Percentiles rank a stretch among this genome's conserved stretches.
phyloP scores from a whole-genome alignment of 2,113 vertebrate species.

The Sander lucioperca region DNA sequence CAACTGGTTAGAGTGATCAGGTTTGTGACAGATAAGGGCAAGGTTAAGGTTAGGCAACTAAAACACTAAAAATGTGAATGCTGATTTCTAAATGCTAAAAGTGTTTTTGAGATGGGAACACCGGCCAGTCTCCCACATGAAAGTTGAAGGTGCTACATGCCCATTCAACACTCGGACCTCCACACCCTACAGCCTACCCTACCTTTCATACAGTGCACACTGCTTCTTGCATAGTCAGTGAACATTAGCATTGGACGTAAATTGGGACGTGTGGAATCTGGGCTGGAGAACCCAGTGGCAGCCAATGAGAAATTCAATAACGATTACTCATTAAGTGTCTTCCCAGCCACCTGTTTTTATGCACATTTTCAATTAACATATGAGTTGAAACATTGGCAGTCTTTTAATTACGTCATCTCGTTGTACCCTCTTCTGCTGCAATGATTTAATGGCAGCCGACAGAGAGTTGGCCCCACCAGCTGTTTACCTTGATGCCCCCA shows the following conservation, averaged over 20 bases:
- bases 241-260: background rate
- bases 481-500: background rate
- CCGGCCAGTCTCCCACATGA: background rate
- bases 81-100: background rate
- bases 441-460: background rate
- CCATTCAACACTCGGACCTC: background rate
- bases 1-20: background rate
- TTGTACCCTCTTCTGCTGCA: background rate
- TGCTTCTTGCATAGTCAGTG: background rate
- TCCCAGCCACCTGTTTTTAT: too few relatives aligned
- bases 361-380: background rate
- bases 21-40: too few relatives aligned
- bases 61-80: background rate
- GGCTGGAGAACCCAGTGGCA: background rate
- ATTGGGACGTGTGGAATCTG: background rate
- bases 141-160: background rate
- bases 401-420: background rate
- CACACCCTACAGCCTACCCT: too few relatives aligned
- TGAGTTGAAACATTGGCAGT: background rate
- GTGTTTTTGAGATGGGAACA: background rate
- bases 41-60: background rate
- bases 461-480: background rate
- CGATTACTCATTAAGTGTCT: background rate
- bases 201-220: too few relatives aligned
- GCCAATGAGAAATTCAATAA: background rate